These are phyloP conservation scores for Acanthosepion lycidas DNA, from an alignment of 2,888 invertebrate species.

Conservation along the genomic window DNA sequence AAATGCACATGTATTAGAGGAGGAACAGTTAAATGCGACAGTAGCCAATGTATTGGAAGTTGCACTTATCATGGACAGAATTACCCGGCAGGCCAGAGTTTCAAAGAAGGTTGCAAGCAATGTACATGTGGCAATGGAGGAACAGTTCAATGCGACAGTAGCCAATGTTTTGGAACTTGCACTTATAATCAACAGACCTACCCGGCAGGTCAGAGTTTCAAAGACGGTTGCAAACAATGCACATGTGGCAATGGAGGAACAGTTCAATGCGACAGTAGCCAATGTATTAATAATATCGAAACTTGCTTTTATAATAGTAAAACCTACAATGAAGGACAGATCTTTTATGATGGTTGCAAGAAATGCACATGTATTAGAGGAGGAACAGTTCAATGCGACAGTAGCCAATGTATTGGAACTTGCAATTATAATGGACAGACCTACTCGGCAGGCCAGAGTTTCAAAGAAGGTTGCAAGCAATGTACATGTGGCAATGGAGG, in stretches of 20 bases:
- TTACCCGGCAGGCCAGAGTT: fast-evolving
- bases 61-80: too few species aligned
- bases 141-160: too few species aligned
- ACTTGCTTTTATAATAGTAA: background rate
- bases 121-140: too few species aligned
- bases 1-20: too few species aligned
- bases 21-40: too few species aligned
- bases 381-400: background rate
- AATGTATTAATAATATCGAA: background rate
- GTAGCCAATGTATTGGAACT: background rate
- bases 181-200: background rate
- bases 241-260: background rate
- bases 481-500: background rate
- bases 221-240: background rate
- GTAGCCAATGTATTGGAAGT: too few species aligned
- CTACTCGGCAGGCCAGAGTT: background rate
- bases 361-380: background rate
- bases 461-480: too few species aligned
- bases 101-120: too few species aligned
- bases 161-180: background rate
- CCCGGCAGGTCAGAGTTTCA: background rate
- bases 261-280: background rate
- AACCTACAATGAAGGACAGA: background rate
- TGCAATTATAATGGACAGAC: background rate
- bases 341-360: background rate